phyloP scores from a whole-genome alignment of 2,888 invertebrate genomes.

The Crematogaster levior region DNA sequence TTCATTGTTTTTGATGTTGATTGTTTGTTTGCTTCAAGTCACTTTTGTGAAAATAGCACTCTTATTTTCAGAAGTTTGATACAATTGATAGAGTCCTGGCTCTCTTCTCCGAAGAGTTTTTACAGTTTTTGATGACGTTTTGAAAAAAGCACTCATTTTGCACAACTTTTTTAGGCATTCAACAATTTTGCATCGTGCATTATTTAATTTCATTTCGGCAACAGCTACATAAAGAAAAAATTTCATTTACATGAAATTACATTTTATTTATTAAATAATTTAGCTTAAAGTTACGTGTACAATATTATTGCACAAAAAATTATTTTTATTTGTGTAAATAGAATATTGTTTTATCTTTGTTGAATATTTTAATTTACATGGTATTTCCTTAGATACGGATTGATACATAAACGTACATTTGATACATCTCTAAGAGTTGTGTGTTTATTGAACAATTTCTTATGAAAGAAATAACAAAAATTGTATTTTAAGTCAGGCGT shows the following conservation, averaged over 20 bases:
- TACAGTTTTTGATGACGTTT: background rate
- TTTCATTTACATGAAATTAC: background rate
- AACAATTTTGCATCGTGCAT: background rate
- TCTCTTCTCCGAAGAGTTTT: background rate
- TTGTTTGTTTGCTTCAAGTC: background rate
- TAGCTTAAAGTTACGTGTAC: background rate
- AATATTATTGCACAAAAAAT: background rate
- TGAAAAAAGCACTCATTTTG: background rate
- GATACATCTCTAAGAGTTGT: background rate
- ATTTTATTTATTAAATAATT: background rate
- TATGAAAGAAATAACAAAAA: background rate
- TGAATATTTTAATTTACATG: background rate
- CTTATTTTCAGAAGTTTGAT: background rate
- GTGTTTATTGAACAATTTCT: background rate
- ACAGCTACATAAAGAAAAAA: background rate
- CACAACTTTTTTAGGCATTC: too few relatives aligned
- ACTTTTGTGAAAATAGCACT: background rate
- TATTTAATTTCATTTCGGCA: background rate
- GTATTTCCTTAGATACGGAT: background rate
- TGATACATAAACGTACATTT: background rate
- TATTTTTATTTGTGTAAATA: background rate
- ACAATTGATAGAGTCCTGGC: too few relatives aligned
- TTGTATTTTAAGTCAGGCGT: conserved; percentile 4
- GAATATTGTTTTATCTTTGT: background rate
- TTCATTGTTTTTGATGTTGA: background rate